phyloP scores from a whole-genome alignment of 2,797 vertebrate species.

The Odontamblyopus rebecca region DNA sequence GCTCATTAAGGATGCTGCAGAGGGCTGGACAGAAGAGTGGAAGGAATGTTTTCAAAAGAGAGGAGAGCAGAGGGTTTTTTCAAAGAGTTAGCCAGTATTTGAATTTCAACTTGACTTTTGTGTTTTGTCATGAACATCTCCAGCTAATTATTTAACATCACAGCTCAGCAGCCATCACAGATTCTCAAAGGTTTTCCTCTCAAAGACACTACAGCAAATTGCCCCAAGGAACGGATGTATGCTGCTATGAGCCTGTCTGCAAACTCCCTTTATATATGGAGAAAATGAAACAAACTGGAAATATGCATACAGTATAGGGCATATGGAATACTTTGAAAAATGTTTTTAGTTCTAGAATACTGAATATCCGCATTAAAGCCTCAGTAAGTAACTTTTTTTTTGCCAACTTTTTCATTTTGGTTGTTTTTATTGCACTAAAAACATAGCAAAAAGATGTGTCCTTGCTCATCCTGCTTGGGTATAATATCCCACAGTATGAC shows the following conservation, averaged over 20 bases:
- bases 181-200: background rate
- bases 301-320: background rate
- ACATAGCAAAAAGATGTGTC: no score
- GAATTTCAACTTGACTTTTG: slow-evolving; percentile 1
- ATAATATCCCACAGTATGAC: no score
- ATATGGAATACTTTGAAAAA: no score
- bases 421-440: no score
- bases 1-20: background rate
- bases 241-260: background rate
- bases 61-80: background rate
- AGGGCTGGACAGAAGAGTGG: background rate
- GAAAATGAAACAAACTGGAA: background rate
- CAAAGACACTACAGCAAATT: background rate
- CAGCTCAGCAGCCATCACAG: background rate
- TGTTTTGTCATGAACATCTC: slow-evolving; percentile 11
- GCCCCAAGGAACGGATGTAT: background rate
- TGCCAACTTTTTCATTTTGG: no score
- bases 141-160: slow-evolving; percentile 13
- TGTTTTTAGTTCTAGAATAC: no score
- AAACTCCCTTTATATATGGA: background rate
- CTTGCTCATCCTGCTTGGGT: no score
- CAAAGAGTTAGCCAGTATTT: background rate
- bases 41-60: background rate
- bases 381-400: no score
- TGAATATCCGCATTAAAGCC: no score